Percentiles rank a stretch among this genome's conserved stretches.
These are phyloP conservation scores for Propsilocerus akamusi DNA, from an alignment of 1,140 invertebrate species.

Conservation along the genomic window DNA sequence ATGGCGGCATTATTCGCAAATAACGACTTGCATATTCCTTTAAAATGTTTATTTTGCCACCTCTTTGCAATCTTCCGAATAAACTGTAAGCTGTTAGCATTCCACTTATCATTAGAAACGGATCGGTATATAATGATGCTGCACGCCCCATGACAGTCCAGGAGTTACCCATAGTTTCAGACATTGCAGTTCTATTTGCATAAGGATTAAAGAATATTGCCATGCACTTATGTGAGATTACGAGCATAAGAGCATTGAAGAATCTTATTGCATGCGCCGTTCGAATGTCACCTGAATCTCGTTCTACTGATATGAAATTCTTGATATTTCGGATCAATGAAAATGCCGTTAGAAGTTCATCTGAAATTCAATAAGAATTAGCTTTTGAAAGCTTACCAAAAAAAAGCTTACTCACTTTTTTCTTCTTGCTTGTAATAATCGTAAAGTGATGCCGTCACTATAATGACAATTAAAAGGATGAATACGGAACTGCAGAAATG, in stretches of 20 bases:
- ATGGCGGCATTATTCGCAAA: slow-evolving; percentile 35
- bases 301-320: slow-evolving; percentile 31
- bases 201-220: slow-evolving; percentile 42
- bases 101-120: slow-evolving; percentile 45
- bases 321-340: slow-evolving; percentile 37
- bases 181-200: slow-evolving; percentile 39
- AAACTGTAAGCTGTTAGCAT: slow-evolving; percentile 38
- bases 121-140: slow-evolving; percentile 45
- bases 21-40: slow-evolving; percentile 41
- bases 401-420: background rate
- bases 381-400: too few relatives aligned
- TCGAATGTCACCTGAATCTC: slow-evolving; percentile 30
- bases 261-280: slow-evolving; percentile 39
- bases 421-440: background rate
- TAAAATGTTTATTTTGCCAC: slow-evolving; percentile 30
- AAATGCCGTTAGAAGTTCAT: slow-evolving; percentile 32
- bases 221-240: slow-evolving; percentile 44
- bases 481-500: too few relatives aligned
- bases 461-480: too few relatives aligned
- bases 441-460: too few relatives aligned
- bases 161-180: slow-evolving; percentile 35
- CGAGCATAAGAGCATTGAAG: slow-evolving; percentile 36
- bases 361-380: slow-evolving; percentile 21
- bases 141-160: slow-evolving; percentile 42
- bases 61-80: slow-evolving; percentile 31